Evolutionary conservation across 1,140 invertebrate species (phyloP).

Genomic region (Halesus radiatus): DNA sequence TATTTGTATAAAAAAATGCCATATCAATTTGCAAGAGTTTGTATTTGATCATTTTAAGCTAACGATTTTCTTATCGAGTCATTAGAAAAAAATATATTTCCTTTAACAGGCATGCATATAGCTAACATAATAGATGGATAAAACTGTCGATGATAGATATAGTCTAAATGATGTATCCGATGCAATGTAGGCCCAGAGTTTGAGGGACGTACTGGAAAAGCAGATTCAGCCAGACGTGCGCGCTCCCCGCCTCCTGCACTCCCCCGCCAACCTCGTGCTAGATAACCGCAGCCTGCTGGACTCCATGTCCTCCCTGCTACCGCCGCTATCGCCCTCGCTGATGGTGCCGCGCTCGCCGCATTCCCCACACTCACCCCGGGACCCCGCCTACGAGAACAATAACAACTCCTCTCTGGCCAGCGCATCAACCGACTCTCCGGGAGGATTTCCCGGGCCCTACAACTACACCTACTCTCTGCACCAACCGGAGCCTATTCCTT

Average conservation of each 20-base stretch:
- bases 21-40: no score
- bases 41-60: no score
- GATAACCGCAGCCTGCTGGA: constrained; percentile 3
- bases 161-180: no score
- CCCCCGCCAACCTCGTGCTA: constrained; percentile 1
- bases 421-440: neutral
- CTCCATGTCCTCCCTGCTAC: neutral
- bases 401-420: constrained; percentile 21
- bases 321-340: no score
- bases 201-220: constrained; percentile 8
- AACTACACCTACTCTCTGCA: neutral
- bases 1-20: no score
- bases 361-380: neutral
- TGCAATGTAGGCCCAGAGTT: constrained; percentile 1
- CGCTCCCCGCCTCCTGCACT: neutral
- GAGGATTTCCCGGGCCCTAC: neutral
- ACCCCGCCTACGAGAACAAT: constrained; percentile 14
- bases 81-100: no score
- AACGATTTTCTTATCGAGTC: no score
- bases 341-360: no score
- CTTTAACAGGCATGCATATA: no score
- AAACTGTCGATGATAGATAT: no score
- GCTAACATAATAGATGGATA: no score
- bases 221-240: neutral
- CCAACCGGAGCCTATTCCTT: neutral